Evolutionary conservation across 1,140 invertebrate species (phyloP).

Genomic region (Pseudomyrmex flavicornis): DNA sequence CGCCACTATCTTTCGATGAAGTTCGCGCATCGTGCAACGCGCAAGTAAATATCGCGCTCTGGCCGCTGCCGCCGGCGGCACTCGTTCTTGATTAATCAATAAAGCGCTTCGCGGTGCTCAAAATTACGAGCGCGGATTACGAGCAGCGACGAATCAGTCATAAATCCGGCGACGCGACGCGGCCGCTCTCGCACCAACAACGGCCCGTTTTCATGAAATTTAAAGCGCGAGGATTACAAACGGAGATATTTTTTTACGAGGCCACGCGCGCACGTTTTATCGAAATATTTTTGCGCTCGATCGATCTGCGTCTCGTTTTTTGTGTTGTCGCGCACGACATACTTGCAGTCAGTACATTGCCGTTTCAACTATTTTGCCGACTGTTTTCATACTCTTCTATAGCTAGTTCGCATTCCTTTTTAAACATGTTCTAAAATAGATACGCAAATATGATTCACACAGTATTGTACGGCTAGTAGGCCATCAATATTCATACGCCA

Average conservation of each 20-base stretch:
- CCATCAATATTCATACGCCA: too few species aligned
- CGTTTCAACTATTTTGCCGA: slow-evolving; percentile 27
- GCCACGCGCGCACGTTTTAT: slow-evolving; percentile 25
- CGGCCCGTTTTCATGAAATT: slow-evolving; percentile 54
- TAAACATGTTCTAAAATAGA: slow-evolving; percentile 25
- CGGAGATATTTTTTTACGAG: slow-evolving; percentile 58
- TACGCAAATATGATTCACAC: too few species aligned
- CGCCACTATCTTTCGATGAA: slow-evolving; percentile 25
- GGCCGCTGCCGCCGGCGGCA: not conserved
- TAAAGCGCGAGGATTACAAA: slow-evolving; percentile 53
- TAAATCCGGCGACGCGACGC: slow-evolving; percentile 37
- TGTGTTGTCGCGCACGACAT: slow-evolving; percentile 7
- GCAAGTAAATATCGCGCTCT: slow-evolving; percentile 14
- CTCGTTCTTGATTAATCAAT: slow-evolving; percentile 60
- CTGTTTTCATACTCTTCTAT: slow-evolving; percentile 31
- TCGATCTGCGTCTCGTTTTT: slow-evolving; percentile 36
- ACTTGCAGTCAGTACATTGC: slow-evolving; percentile 34
- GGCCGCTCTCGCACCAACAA: slow-evolving; percentile 10
- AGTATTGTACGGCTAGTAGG: too few species aligned
- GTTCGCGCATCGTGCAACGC: slow-evolving; percentile 14
- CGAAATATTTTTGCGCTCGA: slow-evolving; percentile 50
- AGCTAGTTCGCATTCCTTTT: slow-evolving; percentile 3
- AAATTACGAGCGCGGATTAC: slow-evolving; percentile 60
- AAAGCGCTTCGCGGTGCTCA: slow-evolving; percentile 34
- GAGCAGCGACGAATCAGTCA: slow-evolving; percentile 45